Evolutionary conservation across 2,888 invertebrate species (phyloP).

Genomic region (Pyrrhosoma nymphula): DNA sequence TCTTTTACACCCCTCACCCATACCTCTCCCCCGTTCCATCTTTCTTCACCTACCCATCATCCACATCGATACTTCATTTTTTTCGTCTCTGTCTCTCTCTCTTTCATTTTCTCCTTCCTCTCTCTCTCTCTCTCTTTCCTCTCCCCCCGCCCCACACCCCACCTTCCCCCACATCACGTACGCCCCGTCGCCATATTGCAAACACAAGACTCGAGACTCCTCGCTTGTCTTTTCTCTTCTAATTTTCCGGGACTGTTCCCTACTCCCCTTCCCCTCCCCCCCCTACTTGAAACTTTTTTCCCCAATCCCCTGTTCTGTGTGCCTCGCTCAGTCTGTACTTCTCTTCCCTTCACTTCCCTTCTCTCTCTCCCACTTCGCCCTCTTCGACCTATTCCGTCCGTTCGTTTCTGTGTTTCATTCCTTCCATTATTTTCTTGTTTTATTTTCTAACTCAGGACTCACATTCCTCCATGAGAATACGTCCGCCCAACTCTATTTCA

Average conservation of each 20-base stretch:
- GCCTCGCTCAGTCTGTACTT: background rate
- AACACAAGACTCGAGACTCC: slow-evolving; percentile 27
- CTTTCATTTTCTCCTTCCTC: too few relatives aligned
- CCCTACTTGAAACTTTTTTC: background rate
- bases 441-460: too few relatives aligned
- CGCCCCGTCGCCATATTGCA: background rate
- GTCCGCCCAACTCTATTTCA: too few relatives aligned
- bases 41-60: background rate
- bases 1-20: background rate
- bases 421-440: background rate
- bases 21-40: too few relatives aligned
- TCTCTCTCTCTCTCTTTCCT: background rate
- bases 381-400: background rate
- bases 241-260: slow-evolving; percentile 59
- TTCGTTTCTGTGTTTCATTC: background rate
- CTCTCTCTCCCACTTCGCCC: background rate
- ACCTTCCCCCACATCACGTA: background rate
- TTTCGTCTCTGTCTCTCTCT: too few relatives aligned
- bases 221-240: slow-evolving; percentile 62
- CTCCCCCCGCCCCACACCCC: background rate
- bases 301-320: background rate
- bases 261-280: background rate
- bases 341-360: background rate
- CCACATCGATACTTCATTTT: background rate
- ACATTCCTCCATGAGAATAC: too few relatives aligned